Base-by-base conservation (phyloP, 1,140 invertebrate species). In the Nephotettix cincticeps region DNA sequence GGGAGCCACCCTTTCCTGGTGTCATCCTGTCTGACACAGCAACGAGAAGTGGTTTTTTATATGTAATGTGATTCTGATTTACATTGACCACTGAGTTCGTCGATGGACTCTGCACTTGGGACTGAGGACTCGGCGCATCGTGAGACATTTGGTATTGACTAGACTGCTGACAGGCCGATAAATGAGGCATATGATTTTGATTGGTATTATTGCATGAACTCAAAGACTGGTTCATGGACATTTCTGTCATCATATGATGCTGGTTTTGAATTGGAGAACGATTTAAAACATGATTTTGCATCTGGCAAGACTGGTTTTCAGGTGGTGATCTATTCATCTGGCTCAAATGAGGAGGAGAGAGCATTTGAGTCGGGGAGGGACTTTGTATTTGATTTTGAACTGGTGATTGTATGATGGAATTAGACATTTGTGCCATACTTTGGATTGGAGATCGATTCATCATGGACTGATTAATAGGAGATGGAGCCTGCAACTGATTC, bases 391-490 rank as follows among this genome's bases (percentile, higher is more conserved):
- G 56, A 29, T 61, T 61, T 27, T 25, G 27, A 14, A 61, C 56
- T n/a, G 56, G 56, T 27, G 56, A 61, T 27, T 25, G 56, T 25
- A n/a, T 28, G 4, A 61, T 29, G 14, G 13, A 29, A 28, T 61
- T 61, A 29, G 56, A 21, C 56, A 61, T 61, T 13, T 61, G 56
- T 3, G 25, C 56, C 56, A 61, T 61, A 27, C 56, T 61, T 61
- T 61, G 56, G 28, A 61, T 61, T 61, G 56, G 56, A 21, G 56
- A 61, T 29, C 27, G 56, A 61, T 27, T 61, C 21, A 61, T 23
- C 14, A 36, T 36, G 4, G 32, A 36, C 14, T 36, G 32, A 14
- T 36, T 36, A 14, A 36, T 36, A 6, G 32, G 32, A 11, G 21
- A 29, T 27, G 23, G 13, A 51, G 14, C 47, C 27, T 61, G 56